A percentile compares a stretch with the other conserved stretches of the same genome.
Evolutionary conservation across 2,113 vertebrate species (phyloP).

Genomic region (Oncorhynchus mykiss): DNA sequence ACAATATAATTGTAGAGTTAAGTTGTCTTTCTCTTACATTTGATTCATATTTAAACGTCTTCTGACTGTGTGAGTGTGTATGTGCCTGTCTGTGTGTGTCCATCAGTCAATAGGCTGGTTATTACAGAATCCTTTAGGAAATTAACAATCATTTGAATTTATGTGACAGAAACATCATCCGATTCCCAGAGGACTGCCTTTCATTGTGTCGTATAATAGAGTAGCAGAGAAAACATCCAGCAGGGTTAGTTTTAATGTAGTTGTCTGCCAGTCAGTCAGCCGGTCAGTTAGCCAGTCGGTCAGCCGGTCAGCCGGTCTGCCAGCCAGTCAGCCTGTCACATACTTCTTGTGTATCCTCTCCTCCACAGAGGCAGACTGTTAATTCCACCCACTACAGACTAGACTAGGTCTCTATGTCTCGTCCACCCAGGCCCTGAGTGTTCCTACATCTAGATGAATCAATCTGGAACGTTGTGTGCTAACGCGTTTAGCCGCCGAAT

Average conservation of each 20-base stretch:
- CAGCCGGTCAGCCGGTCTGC: too few species aligned
- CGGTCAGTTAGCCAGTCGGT: too few species aligned
- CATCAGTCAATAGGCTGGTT: background rate
- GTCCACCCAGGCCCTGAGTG: background rate
- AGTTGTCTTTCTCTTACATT: slow-evolving; percentile 21
- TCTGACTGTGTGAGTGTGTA: background rate
- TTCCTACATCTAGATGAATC: background rate
- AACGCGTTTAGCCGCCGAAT: background rate
- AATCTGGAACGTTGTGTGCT: too few species aligned
- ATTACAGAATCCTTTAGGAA: background rate
- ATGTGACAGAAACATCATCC: background rate
- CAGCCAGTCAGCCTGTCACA: background rate
- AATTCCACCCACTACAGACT: slow-evolving; percentile 1
- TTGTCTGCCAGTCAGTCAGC: background rate
- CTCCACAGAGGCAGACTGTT: background rate
- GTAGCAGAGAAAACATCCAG: background rate
- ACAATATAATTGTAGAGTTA: slow-evolving; percentile 40
- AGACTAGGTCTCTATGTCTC: background rate
- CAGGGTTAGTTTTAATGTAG: background rate
- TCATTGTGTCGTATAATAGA: background rate
- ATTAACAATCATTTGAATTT: background rate
- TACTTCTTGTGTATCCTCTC: background rate
- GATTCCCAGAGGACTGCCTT: background rate
- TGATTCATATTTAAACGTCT: too few species aligned
- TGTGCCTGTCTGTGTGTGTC: background rate